Base-by-base conservation (phyloP, 2,888 invertebrate genomes). In the Cheilosia impressa region DNA sequence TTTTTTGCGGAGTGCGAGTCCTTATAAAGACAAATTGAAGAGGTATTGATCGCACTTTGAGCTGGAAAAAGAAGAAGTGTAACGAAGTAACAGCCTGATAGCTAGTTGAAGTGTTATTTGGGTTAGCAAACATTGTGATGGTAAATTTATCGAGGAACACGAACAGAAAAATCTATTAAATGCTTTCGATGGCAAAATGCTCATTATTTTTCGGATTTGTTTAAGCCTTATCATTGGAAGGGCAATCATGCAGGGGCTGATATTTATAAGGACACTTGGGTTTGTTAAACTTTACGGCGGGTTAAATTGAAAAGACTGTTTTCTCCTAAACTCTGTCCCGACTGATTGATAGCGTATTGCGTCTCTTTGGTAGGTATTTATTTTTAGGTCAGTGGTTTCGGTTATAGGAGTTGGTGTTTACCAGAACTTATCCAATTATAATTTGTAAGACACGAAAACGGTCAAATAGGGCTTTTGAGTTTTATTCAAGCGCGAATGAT, bases 121-220 rank as follows among this genome's bases (percentile, higher is more conserved):
- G 62, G 31, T 41, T 52, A 52, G 31, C 41, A 72, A 72, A 60
- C 34, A 53, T 34, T 72, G 53, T 19, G 19, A 62, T 72, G 53
- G 53, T 2, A 53, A 72, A 72, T 63, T 72, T 63, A 72, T 72
- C 22, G 31, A 24, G 60, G 53, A 34, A 22, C 43, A 24, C 43
- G 53, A 43, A 31, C 10, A 41, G 31, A 10, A 50, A 27, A 38
- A 38, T 60, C 60, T 50, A 58, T 71, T 71, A 50, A 47, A 72
- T 43, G 41, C 52, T 43, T 43, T 34, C 19, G 43, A 52, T 31
- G 31, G 22, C 31, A n/a, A 34, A 62, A 45, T 72, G 52, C 53
- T 62, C 53, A 53, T 53, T 43, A 62, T 34, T 53, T 62, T 43
- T 3, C 45, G 15, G 27, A n/a, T 22, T 65, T 41, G 50, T n/a